A percentile compares a stretch with the other conserved stretches of the same genome.
phyloP scores from a whole-genome alignment of 2,797 vertebrate species.

The Acanthornis magna region DNA sequence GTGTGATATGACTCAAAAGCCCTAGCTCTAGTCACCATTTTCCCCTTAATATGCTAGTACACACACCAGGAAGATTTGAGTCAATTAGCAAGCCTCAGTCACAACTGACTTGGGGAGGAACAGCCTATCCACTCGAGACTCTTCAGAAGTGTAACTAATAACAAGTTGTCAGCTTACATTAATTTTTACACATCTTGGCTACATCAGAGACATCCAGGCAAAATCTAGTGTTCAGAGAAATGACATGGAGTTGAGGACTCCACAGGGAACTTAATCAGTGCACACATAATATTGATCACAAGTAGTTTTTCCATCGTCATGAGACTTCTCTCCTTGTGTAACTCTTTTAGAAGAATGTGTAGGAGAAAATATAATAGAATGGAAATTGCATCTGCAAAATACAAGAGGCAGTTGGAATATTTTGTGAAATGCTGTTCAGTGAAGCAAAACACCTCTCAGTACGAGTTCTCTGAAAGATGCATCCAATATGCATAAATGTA shows the following conservation, averaged over 20 bases:
- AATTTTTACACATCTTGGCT: conserved; percentile 22
- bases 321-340: conserved; percentile 1
- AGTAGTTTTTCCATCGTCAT: neutral
- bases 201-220: neutral
- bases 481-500: neutral
- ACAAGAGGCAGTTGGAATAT: neutral
- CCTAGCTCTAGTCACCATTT: neutral
- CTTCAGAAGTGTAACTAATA: conserved; percentile 33
- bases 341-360: neutral
- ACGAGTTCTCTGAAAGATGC: neutral
- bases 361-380: conserved; percentile 14
- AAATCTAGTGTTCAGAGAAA: neutral
- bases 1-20: neutral
- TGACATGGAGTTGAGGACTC: neutral
- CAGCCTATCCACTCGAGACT: conserved; percentile 20
- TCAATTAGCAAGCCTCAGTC: conserved; percentile 6
- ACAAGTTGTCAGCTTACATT: conserved; percentile 37
- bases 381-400: conserved; percentile 10
- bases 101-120: neutral
- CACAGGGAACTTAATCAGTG: neutral
- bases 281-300: neutral
- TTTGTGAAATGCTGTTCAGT: conserved; percentile 15
- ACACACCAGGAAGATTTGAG: neutral
- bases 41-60: neutral
- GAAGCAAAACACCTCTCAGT: neutral